phyloP scores from a whole-genome alignment of 2,113 vertebrate genomes.

The Nannobrachium achirus region DNA sequence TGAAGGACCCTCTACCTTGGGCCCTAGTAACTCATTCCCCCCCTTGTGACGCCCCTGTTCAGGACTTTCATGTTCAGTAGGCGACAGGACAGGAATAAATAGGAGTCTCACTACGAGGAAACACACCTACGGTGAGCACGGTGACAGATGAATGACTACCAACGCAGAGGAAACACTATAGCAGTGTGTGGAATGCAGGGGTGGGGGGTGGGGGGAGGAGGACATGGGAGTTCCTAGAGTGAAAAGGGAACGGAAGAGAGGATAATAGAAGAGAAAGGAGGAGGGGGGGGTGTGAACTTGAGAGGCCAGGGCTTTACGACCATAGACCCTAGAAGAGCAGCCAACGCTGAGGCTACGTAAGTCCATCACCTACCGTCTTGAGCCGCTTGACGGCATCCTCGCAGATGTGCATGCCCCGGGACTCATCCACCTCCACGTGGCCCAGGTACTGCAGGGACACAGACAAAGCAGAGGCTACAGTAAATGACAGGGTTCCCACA shows the following conservation, averaged over 20 bases:
- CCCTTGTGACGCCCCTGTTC: too few species aligned
- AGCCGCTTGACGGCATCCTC: conserved; percentile 98
- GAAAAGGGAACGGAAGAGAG: conserved; percentile 17
- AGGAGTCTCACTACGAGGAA: not conserved
- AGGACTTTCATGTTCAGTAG: not conserved
- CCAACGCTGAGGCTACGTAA: conserved; percentile 3
- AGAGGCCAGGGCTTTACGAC: not conserved
- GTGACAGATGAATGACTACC: conserved; percentile 6
- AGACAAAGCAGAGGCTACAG: not conserved
- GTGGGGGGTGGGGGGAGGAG: conserved; percentile 13
- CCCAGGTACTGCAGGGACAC: conserved; percentile 88
- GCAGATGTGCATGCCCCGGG: conserved; percentile 99
- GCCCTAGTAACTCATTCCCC: too few species aligned
- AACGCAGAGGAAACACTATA: not conserved
- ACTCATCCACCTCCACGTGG: conserved; percentile 98
- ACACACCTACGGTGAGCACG: not conserved
- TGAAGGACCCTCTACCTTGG: too few species aligned
- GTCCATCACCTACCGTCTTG: conserved; percentile 90
- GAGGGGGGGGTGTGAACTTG: not conserved
- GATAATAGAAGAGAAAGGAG: conserved; percentile 4
- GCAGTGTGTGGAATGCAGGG: conserved; percentile 5
- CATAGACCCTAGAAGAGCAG: conserved; percentile 30
- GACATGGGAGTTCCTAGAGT: not conserved
- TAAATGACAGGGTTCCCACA: too few species aligned
- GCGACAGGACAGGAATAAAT: conserved; percentile 23